Percentiles rank a stretch among this genome's conserved stretches.
These are phyloP conservation scores for Haliclystus octoradiatus DNA, from an alignment of 30 jellyfish, hydroid and myxozoan genomes.

Conservation along the genomic window DNA sequence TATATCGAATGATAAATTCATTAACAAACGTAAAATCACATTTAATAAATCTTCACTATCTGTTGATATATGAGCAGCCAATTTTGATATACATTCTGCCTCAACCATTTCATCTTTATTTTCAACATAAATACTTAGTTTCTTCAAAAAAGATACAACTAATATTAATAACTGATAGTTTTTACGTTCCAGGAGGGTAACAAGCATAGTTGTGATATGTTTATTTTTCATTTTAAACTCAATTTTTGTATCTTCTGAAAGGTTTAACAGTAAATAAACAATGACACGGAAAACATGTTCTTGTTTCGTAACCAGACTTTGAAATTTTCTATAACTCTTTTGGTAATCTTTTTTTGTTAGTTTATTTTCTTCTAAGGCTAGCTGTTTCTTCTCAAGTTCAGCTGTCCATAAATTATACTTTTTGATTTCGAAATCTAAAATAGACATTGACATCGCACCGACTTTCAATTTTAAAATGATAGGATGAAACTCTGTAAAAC, in stretches of 20 bases:
- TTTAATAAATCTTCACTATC: slow-evolving; percentile 78
- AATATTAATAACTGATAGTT: slow-evolving; percentile 75
- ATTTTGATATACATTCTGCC: slow-evolving; percentile 43
- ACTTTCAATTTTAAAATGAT: slow-evolving; percentile 72
- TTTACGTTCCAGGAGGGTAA: slow-evolving; percentile 57
- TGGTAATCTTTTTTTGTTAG: slow-evolving; percentile 75
- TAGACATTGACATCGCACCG: slow-evolving; percentile 88
- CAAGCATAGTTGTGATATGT: slow-evolving; percentile 45
- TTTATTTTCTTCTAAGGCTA: slow-evolving; percentile 45
- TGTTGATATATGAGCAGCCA: slow-evolving; percentile 62
- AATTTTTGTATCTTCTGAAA: slow-evolving; percentile 94
- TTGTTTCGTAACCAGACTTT: slow-evolving; percentile 61
- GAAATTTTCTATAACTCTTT: slow-evolving; percentile 76
- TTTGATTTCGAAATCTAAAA: slow-evolving; percentile 69
- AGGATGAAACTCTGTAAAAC: slow-evolving; percentile 87
- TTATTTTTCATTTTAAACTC: slow-evolving; percentile 90
- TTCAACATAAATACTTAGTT: slow-evolving; percentile 78
- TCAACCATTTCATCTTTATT: slow-evolving; percentile 75
- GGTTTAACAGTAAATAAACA: slow-evolving; percentile 75
- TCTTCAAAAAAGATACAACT: slow-evolving; percentile 91
- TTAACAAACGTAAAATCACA: slow-evolving; percentile 62
- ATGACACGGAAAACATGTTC: slow-evolving; percentile 93
- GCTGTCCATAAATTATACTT: slow-evolving; percentile 83
- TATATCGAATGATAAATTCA: slow-evolving; percentile 78
- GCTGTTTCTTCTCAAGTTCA: slow-evolving; percentile 69